Percentiles rank a stretch among this genome's conserved stretches.
phyloP scores from a whole-genome alignment of 1,140 invertebrate genomes.

The Aphelenchoides fujianensis region DNA sequence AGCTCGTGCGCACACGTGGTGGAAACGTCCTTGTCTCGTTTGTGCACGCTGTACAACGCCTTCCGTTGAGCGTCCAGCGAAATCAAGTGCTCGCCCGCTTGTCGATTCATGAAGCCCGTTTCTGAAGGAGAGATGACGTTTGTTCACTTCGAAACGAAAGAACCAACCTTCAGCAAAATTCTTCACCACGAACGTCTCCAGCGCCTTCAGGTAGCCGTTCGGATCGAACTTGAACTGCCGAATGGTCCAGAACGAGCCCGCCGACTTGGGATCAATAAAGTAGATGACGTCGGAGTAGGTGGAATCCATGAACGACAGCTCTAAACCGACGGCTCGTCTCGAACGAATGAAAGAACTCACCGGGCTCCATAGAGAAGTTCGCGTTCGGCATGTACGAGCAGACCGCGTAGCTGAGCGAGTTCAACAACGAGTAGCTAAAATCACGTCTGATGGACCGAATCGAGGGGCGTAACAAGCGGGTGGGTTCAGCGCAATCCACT shows the following conservation, averaged over 20 bases:
- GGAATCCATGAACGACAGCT: conserved; percentile 40
- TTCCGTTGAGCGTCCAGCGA: conserved; percentile 26
- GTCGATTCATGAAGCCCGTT: conserved; percentile 8
- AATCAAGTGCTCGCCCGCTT: conserved; percentile 20
- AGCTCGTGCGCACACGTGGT: conserved; percentile 30
- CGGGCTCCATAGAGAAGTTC: conserved; percentile 34
- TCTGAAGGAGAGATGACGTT: too few species aligned
- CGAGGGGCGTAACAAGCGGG: background rate
- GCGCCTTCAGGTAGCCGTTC: conserved; percentile 35
- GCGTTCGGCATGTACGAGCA: conserved; percentile 38
- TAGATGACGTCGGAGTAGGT: conserved; percentile 40
- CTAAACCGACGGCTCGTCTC: conserved; percentile 18
- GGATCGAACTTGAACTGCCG: conserved; percentile 36
- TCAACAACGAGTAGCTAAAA: conserved; percentile 35
- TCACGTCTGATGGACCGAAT: background rate
- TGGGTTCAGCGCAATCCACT: background rate
- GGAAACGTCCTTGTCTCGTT: conserved; percentile 17
- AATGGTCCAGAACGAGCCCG: conserved; percentile 33
- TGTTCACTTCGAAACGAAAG: too few species aligned
- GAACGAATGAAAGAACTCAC: conserved; percentile 8
- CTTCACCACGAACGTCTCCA: conserved; percentile 40
- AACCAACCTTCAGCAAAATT: conserved; percentile 36
- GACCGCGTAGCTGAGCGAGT: conserved; percentile 31
- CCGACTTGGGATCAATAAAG: conserved; percentile 40
- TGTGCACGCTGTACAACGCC: conserved; percentile 23